phyloP scores from a whole-genome alignment of 2,888 invertebrate species.

The Folsomia manolachei region DNA sequence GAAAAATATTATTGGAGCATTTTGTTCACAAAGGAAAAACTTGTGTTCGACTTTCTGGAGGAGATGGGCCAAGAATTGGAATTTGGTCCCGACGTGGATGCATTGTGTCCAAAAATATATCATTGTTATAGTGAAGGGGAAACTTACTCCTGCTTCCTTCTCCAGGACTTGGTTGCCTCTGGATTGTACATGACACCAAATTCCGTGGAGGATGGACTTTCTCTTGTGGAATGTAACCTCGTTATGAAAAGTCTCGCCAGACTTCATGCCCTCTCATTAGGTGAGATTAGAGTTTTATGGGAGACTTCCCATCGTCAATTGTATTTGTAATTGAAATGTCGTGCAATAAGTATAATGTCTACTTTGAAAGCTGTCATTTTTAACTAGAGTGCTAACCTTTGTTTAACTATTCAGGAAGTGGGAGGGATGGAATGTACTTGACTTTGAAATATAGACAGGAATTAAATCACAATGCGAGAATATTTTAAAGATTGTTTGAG shows the following conservation, averaged over 20 bases:
- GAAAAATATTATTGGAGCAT: constrained; percentile 40
- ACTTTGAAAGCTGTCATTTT: no score
- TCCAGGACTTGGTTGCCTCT: constrained; percentile 45
- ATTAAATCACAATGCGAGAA: no score
- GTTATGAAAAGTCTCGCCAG: constrained; percentile 42
- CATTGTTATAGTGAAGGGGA: constrained; percentile 44
- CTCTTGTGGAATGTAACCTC: constrained; percentile 34
- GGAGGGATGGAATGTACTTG: no score
- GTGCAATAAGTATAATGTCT: no score
- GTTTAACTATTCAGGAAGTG: no score
- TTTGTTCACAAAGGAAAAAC: constrained; percentile 44
- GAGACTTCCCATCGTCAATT: no score
- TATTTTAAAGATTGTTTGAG: no score
- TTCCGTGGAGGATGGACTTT: constrained; percentile 23
- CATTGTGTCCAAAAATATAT: constrained; percentile 37
- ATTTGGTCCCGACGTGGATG: background rate
- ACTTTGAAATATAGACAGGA: no score
- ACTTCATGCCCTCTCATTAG: constrained; percentile 47
- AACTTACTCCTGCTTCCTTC: constrained; percentile 39
- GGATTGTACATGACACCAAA: constrained; percentile 39
- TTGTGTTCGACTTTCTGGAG: constrained; percentile 37
- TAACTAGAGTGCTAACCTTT: no score
- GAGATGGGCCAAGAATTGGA: constrained; percentile 25
- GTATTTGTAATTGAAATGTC: no score
- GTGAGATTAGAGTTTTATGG: constrained; percentile 31